A percentile compares a stretch with the other conserved stretches of the same genome.
Evolutionary conservation across 2,888 invertebrate genomes (phyloP).

Genomic region (Philaethria dido): DNA sequence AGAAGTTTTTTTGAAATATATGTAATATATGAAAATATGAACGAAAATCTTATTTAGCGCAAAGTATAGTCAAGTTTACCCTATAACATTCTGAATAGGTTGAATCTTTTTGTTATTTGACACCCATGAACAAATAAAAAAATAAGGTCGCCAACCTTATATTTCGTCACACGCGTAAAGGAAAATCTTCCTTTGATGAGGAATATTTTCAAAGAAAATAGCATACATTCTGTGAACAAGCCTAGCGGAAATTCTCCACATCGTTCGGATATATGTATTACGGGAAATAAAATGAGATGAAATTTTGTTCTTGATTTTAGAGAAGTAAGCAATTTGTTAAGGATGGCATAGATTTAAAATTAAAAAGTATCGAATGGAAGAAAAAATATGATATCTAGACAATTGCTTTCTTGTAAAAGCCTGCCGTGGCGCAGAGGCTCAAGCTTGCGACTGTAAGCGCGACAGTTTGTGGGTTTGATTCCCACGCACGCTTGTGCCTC

Average conservation of each 20-base stretch:
- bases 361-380: not conserved
- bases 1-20: not conserved
- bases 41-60: constrained; percentile 4
- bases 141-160: not conserved
- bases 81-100: constrained; percentile 8
- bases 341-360: not conserved
- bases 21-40: not conserved
- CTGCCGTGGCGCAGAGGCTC: too few relatives aligned
- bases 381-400: not conserved
- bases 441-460: too few relatives aligned
- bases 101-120: constrained; percentile 9
- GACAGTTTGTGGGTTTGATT: too few relatives aligned
- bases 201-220: constrained; percentile 29
- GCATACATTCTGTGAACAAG: constrained; percentile 25
- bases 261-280: constrained; percentile 6
- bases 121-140: constrained; percentile 1
- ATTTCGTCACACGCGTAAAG: constrained; percentile 5
- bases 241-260: constrained; percentile 23
- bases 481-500: too few relatives aligned
- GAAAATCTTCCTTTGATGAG: constrained; percentile 17
- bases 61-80: not conserved
- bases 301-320: not conserved
- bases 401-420: too few relatives aligned
- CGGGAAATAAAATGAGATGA: not conserved
- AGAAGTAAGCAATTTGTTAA: not conserved